phyloP scores from a whole-genome alignment of 1,140 invertebrate genomes.

The Drepana arcuata region DNA sequence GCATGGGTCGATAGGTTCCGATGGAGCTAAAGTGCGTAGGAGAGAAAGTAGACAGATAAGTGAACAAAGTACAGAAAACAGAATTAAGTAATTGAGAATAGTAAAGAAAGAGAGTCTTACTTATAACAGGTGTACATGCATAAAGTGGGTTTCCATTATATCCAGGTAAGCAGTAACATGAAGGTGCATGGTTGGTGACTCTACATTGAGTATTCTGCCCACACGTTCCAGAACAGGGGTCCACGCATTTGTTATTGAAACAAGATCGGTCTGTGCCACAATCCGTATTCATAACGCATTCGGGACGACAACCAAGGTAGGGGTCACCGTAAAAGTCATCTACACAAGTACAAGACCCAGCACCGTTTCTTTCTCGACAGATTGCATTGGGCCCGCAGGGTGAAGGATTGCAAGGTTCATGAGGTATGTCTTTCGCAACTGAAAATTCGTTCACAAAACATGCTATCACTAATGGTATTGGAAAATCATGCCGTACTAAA shows the following conservation, averaged over 20 bases:
- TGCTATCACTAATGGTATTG: slow-evolving; percentile 19
- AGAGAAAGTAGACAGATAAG: slow-evolving; percentile 34
- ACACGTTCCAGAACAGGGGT: slow-evolving; percentile 85
- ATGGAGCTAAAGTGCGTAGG: slow-evolving; percentile 68
- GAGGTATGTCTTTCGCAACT: slow-evolving; percentile 60
- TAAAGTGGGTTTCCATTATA: slow-evolving; percentile 83
- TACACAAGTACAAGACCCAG: slow-evolving; percentile 85
- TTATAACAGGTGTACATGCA: slow-evolving; percentile 78
- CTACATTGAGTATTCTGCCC: slow-evolving; percentile 87
- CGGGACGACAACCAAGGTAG: slow-evolving; percentile 83
- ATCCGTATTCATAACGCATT: slow-evolving; percentile 87
- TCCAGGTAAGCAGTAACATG: slow-evolving; percentile 82
- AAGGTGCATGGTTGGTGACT: slow-evolving; percentile 86
- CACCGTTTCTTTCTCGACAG: slow-evolving; percentile 83
- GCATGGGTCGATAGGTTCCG: slow-evolving; percentile 78
- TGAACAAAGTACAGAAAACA: slow-evolving; percentile 37
- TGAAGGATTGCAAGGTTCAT: slow-evolving; percentile 84
- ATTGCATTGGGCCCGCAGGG: slow-evolving; percentile 87
- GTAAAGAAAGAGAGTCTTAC: slow-evolving; percentile 72
- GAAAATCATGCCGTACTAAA: no score
- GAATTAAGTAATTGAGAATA: slow-evolving; percentile 27
- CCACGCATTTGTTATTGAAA: slow-evolving; percentile 85
- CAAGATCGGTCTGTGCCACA: slow-evolving; percentile 83
- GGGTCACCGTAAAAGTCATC: slow-evolving; percentile 88
- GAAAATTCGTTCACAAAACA: slow-evolving; percentile 41